Evolutionary conservation across 2,888 invertebrate genomes (phyloP).

Genomic region (Unio delphinus): DNA sequence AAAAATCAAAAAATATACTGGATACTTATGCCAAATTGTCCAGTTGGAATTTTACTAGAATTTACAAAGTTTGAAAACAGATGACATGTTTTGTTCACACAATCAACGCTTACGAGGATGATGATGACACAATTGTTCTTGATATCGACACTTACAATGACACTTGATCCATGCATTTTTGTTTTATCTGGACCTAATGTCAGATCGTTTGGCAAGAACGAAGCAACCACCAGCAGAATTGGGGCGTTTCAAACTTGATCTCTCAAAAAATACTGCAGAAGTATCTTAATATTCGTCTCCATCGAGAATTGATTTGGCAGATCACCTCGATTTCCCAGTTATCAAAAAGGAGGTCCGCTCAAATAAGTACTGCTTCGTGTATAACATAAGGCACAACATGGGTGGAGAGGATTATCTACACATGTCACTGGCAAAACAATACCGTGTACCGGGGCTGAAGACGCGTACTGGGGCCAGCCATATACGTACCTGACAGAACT

Average conservation of each 20-base stretch:
- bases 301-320: constrained; percentile 28
- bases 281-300: constrained; percentile 11
- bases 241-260: constrained; percentile 18
- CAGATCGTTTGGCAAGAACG: constrained; percentile 39
- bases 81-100: constrained; percentile 54
- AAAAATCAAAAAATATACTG: constrained; percentile 34
- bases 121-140: constrained; percentile 37
- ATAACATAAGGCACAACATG: constrained; percentile 50
- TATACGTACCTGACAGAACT: constrained; percentile 56
- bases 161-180: constrained; percentile 35
- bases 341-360: constrained; percentile 59
- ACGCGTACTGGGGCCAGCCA: constrained; percentile 39
- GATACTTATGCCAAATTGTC: constrained; percentile 45
- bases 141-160: constrained; percentile 52
- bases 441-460: constrained; percentile 47
- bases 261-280: constrained; percentile 4
- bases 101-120: too few species aligned
- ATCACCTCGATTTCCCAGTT: constrained; percentile 56
- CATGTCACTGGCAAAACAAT: constrained; percentile 57
- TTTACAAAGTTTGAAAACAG: constrained; percentile 34
- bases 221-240: constrained; percentile 18
- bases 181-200: constrained; percentile 39
- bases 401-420: constrained; percentile 43
- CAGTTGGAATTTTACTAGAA: constrained; percentile 24
- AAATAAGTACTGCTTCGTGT: constrained; percentile 56